Evolutionary conservation across 2,888 invertebrate genomes (phyloP).

Genomic region (Lagria hirta): DNA sequence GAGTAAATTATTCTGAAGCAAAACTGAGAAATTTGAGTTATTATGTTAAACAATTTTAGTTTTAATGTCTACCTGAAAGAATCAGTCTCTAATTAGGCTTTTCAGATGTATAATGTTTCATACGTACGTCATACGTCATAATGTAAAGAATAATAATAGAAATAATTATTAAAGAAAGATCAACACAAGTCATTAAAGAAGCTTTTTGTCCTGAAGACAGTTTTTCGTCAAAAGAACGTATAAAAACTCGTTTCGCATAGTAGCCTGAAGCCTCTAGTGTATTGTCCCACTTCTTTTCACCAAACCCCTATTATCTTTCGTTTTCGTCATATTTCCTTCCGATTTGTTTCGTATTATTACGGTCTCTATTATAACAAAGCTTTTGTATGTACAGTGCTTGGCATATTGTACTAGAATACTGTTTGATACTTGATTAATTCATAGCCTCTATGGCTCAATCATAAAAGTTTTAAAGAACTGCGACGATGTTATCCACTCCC

Average conservation of each 20-base stretch:
- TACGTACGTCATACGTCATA: too few relatives aligned
- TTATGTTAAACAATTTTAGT: too few relatives aligned
- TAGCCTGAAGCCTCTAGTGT: constrained; percentile 26
- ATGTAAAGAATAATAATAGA: too few relatives aligned
- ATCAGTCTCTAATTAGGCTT: too few relatives aligned
- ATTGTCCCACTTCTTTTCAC: constrained; percentile 30
- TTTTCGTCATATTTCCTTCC: constrained; percentile 39
- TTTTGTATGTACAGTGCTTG: constrained; percentile 20
- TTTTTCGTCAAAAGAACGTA: constrained; percentile 2
- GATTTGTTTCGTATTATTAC: constrained; percentile 42
- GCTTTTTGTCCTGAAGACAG: too few relatives aligned
- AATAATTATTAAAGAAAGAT: too few relatives aligned
- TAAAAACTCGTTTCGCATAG: constrained; percentile 13
- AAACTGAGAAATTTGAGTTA: too few relatives aligned
- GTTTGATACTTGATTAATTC: constrained; percentile 28
- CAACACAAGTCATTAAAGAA: too few relatives aligned
- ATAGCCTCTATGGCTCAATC: constrained; percentile 10
- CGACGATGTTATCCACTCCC: constrained; percentile 9
- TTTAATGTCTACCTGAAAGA: too few relatives aligned
- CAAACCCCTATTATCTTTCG: constrained; percentile 35
- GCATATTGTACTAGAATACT: constrained; percentile 19
- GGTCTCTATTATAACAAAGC: constrained; percentile 13
- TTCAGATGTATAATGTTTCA: too few relatives aligned
- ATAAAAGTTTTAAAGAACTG: constrained; percentile 14
- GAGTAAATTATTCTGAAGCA: too few relatives aligned